Base-by-base conservation (phyloP, 1,140 invertebrate genomes). In the Melitaea cinxia region DNA sequence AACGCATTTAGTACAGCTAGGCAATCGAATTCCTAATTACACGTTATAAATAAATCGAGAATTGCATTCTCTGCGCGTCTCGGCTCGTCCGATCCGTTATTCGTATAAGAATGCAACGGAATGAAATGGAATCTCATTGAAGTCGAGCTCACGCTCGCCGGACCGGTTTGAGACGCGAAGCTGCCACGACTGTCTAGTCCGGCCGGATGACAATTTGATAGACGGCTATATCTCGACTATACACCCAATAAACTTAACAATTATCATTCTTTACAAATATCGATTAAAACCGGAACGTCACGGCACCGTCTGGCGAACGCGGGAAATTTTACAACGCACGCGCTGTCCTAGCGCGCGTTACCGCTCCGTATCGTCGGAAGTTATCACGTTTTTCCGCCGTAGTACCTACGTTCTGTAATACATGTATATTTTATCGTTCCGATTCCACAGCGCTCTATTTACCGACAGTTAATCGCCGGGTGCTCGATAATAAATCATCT, bases 111-210 rank as follows among this genome's bases (percentile, higher is more conserved):
- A 88, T 89, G 84, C 84, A 85, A 80, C 77, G 85, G 82, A 84
- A 86, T 83, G 83, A 88, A 88, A 88, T 80, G 82, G 85, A 90
- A 90, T 90, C 80, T 88, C 84, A 88, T 90, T 88, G 84, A 85
- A 83, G 85, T 84, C 73, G 63, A 77, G 78, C 77, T 80, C 54
- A 70, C 58, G 74, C 77, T 71, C 63, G 78, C 69, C 61, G 68
- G 81, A 88, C 85, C 83, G 85, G 88, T 88, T 88, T 82, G 62
- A 21, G 66, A 63, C 75, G 65, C 75, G 73, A 77, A 80, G 73
- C 75, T 78, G 74, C 70, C 73, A 69, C n/a, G n/a, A n/a, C n/a
- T 73, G 78, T 83, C 75, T 82, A 83, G 72, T 68, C 67, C 67
- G 59, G 74, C 66, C 73, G 75, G 78, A 83, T 78, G 82, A 87